Evolutionary conservation across 1,140 invertebrate genomes (phyloP).

Genomic region (Drosophila chauvacae): DNA sequence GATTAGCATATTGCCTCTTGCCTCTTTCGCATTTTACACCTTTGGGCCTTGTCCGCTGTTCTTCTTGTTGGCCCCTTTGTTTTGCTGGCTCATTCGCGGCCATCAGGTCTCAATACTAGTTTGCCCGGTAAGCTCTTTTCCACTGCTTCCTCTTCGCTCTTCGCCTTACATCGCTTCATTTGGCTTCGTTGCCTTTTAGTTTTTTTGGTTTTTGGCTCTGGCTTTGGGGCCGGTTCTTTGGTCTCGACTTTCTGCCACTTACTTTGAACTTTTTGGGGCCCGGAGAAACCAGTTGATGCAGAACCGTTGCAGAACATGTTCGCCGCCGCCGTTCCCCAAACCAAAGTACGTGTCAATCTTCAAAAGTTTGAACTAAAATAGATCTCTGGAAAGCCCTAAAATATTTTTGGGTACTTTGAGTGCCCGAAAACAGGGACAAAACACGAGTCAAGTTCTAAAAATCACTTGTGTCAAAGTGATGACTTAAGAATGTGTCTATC

Average conservation of each 20-base stretch:
- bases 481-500: too few species aligned
- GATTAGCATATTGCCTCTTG: slow-evolving; percentile 19
- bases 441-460: background rate
- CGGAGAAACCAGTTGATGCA: slow-evolving; percentile 69
- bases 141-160: slow-evolving; percentile 6
- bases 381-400: background rate
- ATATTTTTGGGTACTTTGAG: background rate
- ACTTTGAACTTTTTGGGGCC: slow-evolving; percentile 40
- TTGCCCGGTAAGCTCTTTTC: slow-evolving; percentile 43
- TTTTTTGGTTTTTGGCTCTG: slow-evolving; percentile 13
- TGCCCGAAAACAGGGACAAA: slow-evolving; percentile 5
- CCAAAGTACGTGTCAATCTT: slow-evolving; percentile 48
- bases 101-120: slow-evolving; percentile 44
- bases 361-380: background rate
- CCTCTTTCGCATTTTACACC: background rate
- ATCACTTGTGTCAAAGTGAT: too few species aligned
- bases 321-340: slow-evolving; percentile 53
- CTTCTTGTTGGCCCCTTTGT: slow-evolving; percentile 26
- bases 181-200: slow-evolving; percentile 7
- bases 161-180: slow-evolving; percentile 8
- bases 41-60: background rate
- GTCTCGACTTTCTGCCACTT: slow-evolving; percentile 28
- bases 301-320: slow-evolving; percentile 73
- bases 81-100: slow-evolving; percentile 46
- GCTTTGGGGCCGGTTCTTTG: slow-evolving; percentile 55